phyloP scores from a whole-genome alignment of 2,888 invertebrate genomes.

The Harpalus rufipes region DNA sequence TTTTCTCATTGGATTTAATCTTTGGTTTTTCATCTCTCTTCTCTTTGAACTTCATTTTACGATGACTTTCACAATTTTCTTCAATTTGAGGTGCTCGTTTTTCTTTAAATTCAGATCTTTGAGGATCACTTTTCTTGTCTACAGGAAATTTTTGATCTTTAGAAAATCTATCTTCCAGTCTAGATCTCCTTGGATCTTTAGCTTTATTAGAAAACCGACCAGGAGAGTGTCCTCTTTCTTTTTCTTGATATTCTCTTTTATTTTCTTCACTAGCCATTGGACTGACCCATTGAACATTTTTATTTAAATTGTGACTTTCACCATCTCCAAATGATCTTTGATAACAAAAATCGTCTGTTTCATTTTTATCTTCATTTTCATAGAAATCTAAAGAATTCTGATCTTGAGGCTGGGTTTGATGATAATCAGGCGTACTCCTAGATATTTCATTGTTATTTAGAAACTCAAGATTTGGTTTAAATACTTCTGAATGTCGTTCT shows the following conservation, averaged over 20 bases:
- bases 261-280: not conserved
- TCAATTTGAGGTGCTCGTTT: not conserved
- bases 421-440: not conserved
- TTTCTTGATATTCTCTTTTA: too few species aligned
- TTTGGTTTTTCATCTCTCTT: conserved; percentile 50
- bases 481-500: not conserved
- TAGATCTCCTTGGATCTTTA: too few species aligned
- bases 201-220: not conserved
- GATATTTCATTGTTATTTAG: not conserved
- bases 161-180: not conserved
- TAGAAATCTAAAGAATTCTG: conserved; percentile 69
- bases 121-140: not conserved
- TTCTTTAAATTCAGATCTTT: not conserved
- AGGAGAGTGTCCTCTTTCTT: not conserved
- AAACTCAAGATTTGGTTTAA: not conserved
- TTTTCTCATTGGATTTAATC: conserved; percentile 69
- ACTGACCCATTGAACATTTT: too few species aligned
- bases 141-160: not conserved
- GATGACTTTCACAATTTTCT: not conserved
- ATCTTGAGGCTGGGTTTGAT: not conserved
- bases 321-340: conserved; percentile 3
- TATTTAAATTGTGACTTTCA: not conserved
- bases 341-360: not conserved
- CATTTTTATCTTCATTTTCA: conserved; percentile 36
- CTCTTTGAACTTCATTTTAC: conserved; percentile 52